A percentile compares a stretch with the other conserved stretches of the same genome.
Evolutionary conservation across 23 tunicate genomes (phyloP).

Genomic region (Pegea sp.): DNA sequence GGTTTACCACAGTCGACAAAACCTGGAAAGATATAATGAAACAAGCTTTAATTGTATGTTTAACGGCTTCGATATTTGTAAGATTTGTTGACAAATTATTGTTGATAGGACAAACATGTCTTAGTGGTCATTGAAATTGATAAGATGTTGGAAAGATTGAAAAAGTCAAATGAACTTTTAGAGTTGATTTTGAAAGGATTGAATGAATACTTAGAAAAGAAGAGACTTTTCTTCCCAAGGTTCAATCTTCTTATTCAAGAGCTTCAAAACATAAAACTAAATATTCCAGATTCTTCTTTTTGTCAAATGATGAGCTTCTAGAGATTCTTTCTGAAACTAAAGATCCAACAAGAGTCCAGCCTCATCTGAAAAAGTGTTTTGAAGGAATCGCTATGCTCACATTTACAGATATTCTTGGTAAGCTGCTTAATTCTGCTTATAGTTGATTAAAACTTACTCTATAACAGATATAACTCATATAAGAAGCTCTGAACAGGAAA

Average conservation of each 20-base stretch:
- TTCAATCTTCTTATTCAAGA: too few relatives aligned
- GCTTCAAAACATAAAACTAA: too few relatives aligned
- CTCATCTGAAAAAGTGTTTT: slow-evolving; percentile 95
- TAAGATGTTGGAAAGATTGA: slow-evolving; percentile 82
- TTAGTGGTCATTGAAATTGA: slow-evolving; percentile 78
- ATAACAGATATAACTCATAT: slow-evolving; percentile 89
- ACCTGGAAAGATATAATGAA: slow-evolving; percentile 95
- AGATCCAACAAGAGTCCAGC: slow-evolving; percentile 98
- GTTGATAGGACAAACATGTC: slow-evolving; percentile 80
- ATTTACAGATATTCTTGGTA: slow-evolving; percentile 88
- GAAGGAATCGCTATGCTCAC: slow-evolving; percentile 95
- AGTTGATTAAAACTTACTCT: neutral
- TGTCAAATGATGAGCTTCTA: slow-evolving; percentile 94
- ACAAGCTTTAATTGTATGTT: slow-evolving; percentile 62
- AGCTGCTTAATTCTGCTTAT: neutral
- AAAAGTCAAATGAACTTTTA: slow-evolving; percentile 73
- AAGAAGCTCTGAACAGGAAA: slow-evolving; percentile 81
- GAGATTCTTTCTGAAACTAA: slow-evolving; percentile 97
- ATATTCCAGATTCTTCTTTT: slow-evolving; percentile 61
- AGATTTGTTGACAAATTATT: too few relatives aligned
- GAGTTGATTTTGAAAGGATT: slow-evolving; percentile 92
- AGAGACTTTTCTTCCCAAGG: slow-evolving; percentile 95
- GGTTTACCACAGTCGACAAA: slow-evolving; percentile 94
- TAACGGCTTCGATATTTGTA: neutral
- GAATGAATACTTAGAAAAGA: slow-evolving; percentile 91